These are phyloP conservation scores for Cryptus armator DNA, from an alignment of 2,888 invertebrate genomes.

Conservation along the genomic window DNA sequence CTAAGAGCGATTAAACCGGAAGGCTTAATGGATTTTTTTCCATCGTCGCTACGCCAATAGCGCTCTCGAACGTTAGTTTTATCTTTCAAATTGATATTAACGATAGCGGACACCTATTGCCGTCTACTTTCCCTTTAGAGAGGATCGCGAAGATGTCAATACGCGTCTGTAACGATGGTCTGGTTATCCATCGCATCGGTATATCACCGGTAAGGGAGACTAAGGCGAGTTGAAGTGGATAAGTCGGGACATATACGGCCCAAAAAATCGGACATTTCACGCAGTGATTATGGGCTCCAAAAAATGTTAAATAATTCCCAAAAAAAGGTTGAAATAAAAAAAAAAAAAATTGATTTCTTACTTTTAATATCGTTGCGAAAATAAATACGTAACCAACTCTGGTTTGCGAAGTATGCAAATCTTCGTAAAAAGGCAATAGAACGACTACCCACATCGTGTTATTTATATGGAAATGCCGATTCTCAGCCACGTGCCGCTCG, in stretches of 20 bases:
- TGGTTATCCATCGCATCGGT: too few relatives aligned
- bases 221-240: too few relatives aligned
- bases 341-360: too few relatives aligned
- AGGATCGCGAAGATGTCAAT: conserved; percentile 14
- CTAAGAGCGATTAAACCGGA: conserved; percentile 72
- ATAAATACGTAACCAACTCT: too few relatives aligned
- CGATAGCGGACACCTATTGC: conserved; percentile 5
- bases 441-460: background rate
- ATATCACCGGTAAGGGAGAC: too few relatives aligned
- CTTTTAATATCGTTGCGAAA: too few relatives aligned
- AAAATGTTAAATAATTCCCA: too few relatives aligned
- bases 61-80: conserved; percentile 20
- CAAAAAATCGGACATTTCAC: too few relatives aligned
- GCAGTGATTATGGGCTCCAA: too few relatives aligned
- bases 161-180: background rate
- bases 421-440: background rate
- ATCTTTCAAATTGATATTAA: conserved; percentile 33
- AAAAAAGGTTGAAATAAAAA: too few relatives aligned
- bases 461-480: background rate
- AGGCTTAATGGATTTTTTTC: conserved; percentile 77
- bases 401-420: background rate
- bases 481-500: background rate
- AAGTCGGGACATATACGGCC: too few relatives aligned
- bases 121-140: conserved; percentile 16
- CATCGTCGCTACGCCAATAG: conserved; percentile 53